Base-by-base conservation (phyloP, 2,113 vertebrate species). In the Eulemur macaco region DNA sequence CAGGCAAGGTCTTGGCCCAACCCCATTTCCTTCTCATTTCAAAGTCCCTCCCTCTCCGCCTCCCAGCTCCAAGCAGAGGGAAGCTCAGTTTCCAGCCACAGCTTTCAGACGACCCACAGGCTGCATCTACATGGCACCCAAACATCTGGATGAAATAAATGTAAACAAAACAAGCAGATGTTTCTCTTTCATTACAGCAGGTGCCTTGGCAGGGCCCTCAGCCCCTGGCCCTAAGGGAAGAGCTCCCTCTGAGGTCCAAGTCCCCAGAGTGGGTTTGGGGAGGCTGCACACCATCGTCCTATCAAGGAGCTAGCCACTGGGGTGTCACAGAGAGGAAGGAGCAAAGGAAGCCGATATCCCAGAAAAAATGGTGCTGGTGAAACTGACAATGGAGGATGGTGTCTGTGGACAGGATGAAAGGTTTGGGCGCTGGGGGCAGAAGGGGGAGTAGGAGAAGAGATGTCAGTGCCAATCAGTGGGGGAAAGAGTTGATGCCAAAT, bases 121-220 rank as follows among this genome's bases (percentile, higher is more conserved):
- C 83, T 87, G 37, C 10, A 34, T 87, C 74, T 89, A 80, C 87
- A 85, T 76, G 90, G 86, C 92, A 95, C 76, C 92, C 90, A 95
- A 94, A 97, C 95, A 96, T 97, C 91, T 96, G 96, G 92, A 96
- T 56, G 90, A 89, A 83, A 90, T 89, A 89, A 83, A 90, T 89
- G 90, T 92, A 89, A 90, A 97, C 85, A 86, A 77, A 73, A 93
- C 52, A 95, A 95, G 92, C 97, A 96, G 90, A 93, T 96, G 96
- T 96, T 96, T 87, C 87, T 93, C n/a, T 87, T 94, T 82, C 39
- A 4, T 50, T 56, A 25, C 13, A 87, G 95, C 97, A 97, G 97
- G 97, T 97, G 92, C 64, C 94, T 92, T 78, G 74, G 96, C 92
- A 82, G 63, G 86, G 39, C 25, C 39, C 88, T 76, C 20, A 3